Conservation (phyloP, 2,797 vertebrate species). For the Lacerta bilineata region DNA sequence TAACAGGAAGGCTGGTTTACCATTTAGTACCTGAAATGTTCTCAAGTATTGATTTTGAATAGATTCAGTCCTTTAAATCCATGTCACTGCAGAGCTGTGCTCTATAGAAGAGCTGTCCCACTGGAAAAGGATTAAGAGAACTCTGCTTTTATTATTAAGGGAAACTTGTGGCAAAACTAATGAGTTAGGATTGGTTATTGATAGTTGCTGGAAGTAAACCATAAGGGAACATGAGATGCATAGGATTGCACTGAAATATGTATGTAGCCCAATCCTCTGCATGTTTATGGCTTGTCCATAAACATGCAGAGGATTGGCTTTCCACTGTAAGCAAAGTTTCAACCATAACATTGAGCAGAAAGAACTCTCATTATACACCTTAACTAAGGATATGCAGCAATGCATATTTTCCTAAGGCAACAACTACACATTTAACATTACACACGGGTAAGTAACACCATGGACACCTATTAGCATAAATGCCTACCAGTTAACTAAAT, state of each 20-base stretch:
- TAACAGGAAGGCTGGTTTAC: too few relatives aligned
- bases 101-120: too few relatives aligned
- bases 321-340: background rate
- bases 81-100: too few relatives aligned
- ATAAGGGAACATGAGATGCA: background rate
- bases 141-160: too few relatives aligned
- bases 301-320: too few relatives aligned
- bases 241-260: background rate
- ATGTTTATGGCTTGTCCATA: background rate
- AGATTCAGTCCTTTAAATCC: too few relatives aligned
- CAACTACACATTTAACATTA: background rate
- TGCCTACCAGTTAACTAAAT: background rate
- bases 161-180: too few relatives aligned
- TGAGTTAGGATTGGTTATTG: background rate
- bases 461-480: background rate
- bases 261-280: background rate
- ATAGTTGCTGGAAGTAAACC: background rate
- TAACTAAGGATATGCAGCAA: background rate
- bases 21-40: too few relatives aligned
- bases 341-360: background rate
- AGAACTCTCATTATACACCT: background rate
- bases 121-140: too few relatives aligned
- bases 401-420: background rate
- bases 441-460: background rate
- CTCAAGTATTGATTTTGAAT: too few relatives aligned